These are phyloP conservation scores for Papilio protenor DNA, from an alignment of 2,888 invertebrate species.

Conservation along the genomic window DNA sequence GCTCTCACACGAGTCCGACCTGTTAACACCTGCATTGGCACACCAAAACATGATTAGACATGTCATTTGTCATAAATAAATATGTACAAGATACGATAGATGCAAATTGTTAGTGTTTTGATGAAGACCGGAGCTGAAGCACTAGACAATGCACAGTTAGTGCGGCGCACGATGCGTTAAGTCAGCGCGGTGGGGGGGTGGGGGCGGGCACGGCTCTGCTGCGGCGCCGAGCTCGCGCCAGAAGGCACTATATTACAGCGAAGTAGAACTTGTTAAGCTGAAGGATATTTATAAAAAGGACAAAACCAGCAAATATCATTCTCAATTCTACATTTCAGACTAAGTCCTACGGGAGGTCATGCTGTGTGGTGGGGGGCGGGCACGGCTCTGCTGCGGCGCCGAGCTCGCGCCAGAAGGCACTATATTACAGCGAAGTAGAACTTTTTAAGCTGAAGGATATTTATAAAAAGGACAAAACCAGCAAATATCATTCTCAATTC, in stretches of 20 bases:
- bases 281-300: neutral
- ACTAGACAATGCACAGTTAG: constrained; percentile 71
- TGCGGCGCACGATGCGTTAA: constrained; percentile 74
- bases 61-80: constrained; percentile 55
- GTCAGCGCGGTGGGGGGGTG: constrained; percentile 50
- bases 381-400: neutral
- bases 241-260: neutral
- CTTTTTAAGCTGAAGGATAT: neutral
- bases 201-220: neutral
- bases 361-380: neutral
- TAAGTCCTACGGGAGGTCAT: neutral
- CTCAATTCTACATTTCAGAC: constrained; percentile 12
- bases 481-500: constrained; percentile 19
- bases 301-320: constrained; percentile 11
- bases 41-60: constrained; percentile 74
- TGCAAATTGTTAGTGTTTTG: constrained; percentile 53
- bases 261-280: neutral
- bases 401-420: neutral
- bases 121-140: constrained; percentile 51
- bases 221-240: neutral
- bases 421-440: neutral
- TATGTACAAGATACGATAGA: constrained; percentile 57
- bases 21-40: constrained; percentile 79
- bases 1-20: constrained; percentile 75
- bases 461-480: neutral